A percentile compares a stretch with the other conserved stretches of the same genome.
phyloP scores from a whole-genome alignment of 2,113 vertebrate species.

The Manacus vitellinus region DNA sequence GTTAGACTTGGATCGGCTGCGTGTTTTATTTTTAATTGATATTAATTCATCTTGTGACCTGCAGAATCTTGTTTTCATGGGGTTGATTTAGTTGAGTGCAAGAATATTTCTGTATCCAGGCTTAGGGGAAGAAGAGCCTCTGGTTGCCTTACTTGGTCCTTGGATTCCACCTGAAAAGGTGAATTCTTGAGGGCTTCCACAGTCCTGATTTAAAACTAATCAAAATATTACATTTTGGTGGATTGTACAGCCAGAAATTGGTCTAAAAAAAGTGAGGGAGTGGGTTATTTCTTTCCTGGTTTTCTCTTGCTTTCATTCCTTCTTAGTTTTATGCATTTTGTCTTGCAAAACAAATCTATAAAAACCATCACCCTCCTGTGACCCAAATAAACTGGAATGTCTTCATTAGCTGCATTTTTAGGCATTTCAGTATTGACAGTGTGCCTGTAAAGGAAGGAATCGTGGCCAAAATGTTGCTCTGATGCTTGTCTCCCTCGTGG shows the following conservation, averaged over 20 bases:
- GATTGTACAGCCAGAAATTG: not conserved
- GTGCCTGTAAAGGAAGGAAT: not conserved
- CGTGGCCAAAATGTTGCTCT: not conserved
- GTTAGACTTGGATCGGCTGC: not conserved
- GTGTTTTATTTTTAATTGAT: not conserved
- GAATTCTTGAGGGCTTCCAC: not conserved
- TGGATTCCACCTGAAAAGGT: not conserved
- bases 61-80: not conserved
- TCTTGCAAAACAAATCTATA: slow-evolving; percentile 28
- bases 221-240: not conserved
- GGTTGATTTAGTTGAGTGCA: not conserved
- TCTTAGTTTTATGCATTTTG: not conserved
- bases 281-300: not conserved
- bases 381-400: not conserved
- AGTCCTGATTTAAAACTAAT: not conserved
- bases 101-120: not conserved
- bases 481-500: not conserved
- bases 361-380: not conserved
- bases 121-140: not conserved
- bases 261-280: not conserved
- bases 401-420: not conserved
- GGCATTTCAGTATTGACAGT: not conserved
- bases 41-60: not conserved
- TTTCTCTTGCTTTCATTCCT: not conserved
- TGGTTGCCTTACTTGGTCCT: not conserved